A percentile compares a stretch with the other conserved stretches of the same genome.
These are phyloP conservation scores for Myrmophylax atrothorax DNA, from an alignment of 2,113 vertebrate genomes.

Conservation along the genomic window DNA sequence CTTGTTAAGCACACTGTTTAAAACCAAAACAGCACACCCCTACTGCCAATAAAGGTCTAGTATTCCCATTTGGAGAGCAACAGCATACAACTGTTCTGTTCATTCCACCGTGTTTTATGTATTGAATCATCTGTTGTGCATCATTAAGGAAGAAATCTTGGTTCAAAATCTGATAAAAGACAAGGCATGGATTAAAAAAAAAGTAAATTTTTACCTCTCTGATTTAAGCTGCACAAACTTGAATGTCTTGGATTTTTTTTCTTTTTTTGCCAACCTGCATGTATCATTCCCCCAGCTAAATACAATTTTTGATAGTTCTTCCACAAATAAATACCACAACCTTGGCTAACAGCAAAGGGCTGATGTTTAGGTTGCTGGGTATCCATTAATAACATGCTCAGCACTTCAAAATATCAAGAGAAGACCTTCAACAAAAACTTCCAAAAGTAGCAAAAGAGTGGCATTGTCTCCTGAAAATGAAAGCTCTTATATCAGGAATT, in stretches of 20 bases:
- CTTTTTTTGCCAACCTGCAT: neutral
- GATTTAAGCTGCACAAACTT: neutral
- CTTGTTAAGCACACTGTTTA: slow-evolving; percentile 29
- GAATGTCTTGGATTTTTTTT: too few species aligned
- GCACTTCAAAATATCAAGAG: neutral
- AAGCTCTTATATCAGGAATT: neutral
- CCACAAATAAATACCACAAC: neutral
- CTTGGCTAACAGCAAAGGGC: neutral
- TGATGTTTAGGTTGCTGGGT: neutral
- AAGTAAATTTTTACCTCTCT: neutral
- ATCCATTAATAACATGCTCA: neutral
- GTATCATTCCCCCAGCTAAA: neutral
- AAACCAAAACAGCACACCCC: neutral
- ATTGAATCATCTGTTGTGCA: neutral
- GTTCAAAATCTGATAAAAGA: neutral
- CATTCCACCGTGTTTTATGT: neutral
- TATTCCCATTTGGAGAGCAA: neutral
- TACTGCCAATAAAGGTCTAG: neutral
- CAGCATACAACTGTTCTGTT: neutral
- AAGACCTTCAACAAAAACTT: neutral
- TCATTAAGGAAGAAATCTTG: neutral
- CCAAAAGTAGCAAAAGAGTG: neutral
- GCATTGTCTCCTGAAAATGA: neutral
- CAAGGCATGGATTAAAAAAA: neutral
- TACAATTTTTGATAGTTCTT: neutral